Base-by-base conservation (phyloP, 1,140 invertebrate genomes). In the Drosophila burlai region DNA sequence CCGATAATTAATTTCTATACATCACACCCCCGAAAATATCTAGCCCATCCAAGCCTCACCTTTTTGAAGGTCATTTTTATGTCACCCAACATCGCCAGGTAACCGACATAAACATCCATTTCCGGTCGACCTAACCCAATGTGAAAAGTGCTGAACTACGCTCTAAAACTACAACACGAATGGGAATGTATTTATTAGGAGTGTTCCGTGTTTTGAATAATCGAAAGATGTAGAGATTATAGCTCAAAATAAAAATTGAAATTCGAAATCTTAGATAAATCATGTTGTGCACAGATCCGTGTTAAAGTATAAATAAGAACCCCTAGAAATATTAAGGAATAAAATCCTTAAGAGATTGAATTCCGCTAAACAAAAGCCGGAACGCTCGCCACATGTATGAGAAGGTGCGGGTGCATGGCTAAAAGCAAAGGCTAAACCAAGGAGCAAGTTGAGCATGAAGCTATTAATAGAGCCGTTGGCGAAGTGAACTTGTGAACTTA, bases 391-490 rank as follows among this genome's bases (percentile, higher is more conserved):
- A 40, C 34, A 31, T 60, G 26, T 59, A 55, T 10, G 24, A n/a
- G 45, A 15, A 6, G 31, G 15, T 15, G 3, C 4, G 11, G 58
- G 38, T 26, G n/a, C 29, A 49, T 16, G 58, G 18, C 24, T 34
- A 45, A 50, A 73, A 45, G 43, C 68, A 72, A 58, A 49, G 52
- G 52, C 52, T 49, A 49, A 61, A 26, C 46, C 63, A 54, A 52
- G 57, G 26, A 50, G 46, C 54, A 52, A 42, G 68, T 74, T 58
- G 69, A 76, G 78, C 76, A 71, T 74, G 80, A 71, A 55, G 55
- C 85, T 90, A 90, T 90, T 90, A 90, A 90, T 90, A 90, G 85
- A 90, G 81, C 84, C 86, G 85, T 90, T 85, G 67, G 49, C 49
- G 68, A 81, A 81, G 77, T 84, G 85, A 89, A 89, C 77, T 84